Evolutionary conservation across 1,140 invertebrate species (phyloP).

Genomic region (Tenebrio molitor): DNA sequence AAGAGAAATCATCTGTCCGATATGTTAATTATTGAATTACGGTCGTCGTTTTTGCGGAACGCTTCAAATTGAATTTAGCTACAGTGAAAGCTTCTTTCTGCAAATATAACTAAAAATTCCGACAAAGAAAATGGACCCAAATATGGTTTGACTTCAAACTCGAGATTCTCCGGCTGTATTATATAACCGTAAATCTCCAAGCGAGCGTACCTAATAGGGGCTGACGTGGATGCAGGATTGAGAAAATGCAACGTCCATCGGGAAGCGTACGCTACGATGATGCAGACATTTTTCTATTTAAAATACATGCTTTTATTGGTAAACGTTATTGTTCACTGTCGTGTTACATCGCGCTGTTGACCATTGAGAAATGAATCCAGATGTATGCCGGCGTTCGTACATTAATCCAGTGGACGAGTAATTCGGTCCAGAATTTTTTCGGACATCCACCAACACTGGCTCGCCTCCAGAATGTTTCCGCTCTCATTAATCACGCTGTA

Average conservation of each 20-base stretch:
- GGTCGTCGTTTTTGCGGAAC: background rate
- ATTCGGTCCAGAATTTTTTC: no score
- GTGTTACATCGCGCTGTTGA: no score
- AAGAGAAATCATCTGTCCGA: background rate
- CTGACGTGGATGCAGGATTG: slow-evolving; percentile 7
- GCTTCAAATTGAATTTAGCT: background rate
- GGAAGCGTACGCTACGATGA: slow-evolving; percentile 14
- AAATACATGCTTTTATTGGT: background rate
- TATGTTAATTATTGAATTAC: background rate
- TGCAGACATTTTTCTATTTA: background rate
- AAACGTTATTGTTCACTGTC: background rate
- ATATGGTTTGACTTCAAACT: slow-evolving; percentile 10
- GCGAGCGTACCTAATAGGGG: slow-evolving; percentile 10
- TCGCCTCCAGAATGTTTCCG: no score
- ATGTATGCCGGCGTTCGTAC: no score
- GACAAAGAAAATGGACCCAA: background rate
- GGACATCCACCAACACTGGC: no score
- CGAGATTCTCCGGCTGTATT: slow-evolving; percentile 15
- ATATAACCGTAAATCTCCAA: slow-evolving; percentile 14
- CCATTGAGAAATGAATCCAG: no score
- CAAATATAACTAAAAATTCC: slow-evolving; percentile 2
- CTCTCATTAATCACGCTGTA: no score
- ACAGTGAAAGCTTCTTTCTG: background rate
- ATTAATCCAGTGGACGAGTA: no score
- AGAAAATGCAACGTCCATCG: slow-evolving; percentile 26